phyloP scores from a whole-genome alignment of 1,140 invertebrate species.

The Megalonaias nervosa region DNA sequence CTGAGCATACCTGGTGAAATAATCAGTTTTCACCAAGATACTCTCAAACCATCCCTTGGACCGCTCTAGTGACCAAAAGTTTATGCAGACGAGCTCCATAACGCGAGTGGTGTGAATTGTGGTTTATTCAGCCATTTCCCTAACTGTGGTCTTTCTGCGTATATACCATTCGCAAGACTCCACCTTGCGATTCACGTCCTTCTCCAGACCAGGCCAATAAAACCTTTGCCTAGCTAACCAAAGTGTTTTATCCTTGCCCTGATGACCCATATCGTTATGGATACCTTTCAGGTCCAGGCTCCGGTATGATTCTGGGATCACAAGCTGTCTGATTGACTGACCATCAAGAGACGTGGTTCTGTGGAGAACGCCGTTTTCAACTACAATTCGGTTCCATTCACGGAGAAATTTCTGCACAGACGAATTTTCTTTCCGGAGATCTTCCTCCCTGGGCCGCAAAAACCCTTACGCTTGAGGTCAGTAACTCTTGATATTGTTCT shows the following conservation, averaged over 20 bases:
- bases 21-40: conserved; percentile 23
- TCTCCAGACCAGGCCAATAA: conserved; percentile 22
- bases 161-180: conserved; percentile 2
- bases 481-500: background rate
- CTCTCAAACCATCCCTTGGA: conserved; percentile 25
- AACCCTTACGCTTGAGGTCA: conserved; percentile 2
- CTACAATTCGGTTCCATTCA: conserved; percentile 11
- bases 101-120: conserved; percentile 9
- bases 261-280: conserved; percentile 11
- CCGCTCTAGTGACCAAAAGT: conserved; percentile 21
- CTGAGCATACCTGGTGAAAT: conserved; percentile 25
- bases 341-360: background rate
- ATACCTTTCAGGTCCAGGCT: background rate
- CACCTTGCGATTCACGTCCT: conserved; percentile 14
- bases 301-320: background rate
- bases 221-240: conserved; percentile 5
- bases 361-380: conserved; percentile 5
- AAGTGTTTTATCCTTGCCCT: conserved; percentile 2
- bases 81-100: conserved; percentile 21
- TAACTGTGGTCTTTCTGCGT: background rate
- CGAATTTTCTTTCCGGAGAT: conserved; percentile 3
- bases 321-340: background rate
- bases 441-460: background rate
- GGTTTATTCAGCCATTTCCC: background rate
- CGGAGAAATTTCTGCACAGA: background rate